Percentiles rank a stretch among this genome's conserved stretches.
Evolutionary conservation across 2,888 invertebrate genomes (phyloP).

Genomic region (Volucella zonaria): DNA sequence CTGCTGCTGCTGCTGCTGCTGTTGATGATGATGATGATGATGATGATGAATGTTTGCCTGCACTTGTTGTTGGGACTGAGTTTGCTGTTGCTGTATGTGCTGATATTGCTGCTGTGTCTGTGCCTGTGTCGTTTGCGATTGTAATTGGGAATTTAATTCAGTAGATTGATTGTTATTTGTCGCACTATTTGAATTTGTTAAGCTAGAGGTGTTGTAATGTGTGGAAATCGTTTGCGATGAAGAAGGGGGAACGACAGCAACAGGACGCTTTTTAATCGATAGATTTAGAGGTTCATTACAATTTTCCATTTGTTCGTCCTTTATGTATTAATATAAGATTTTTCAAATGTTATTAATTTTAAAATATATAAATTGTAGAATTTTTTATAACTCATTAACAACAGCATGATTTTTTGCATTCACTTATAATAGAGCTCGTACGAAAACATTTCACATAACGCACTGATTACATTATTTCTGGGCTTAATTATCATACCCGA

Average conservation of each 20-base stretch:
- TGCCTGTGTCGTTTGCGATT: slow-evolving; percentile 10
- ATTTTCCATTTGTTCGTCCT: slow-evolving; percentile 76
- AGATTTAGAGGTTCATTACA: slow-evolving; percentile 83
- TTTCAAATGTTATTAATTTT: slow-evolving; percentile 6
- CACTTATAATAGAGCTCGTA: too few relatives aligned
- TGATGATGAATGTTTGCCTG: slow-evolving; percentile 8
- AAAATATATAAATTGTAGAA: not conserved
- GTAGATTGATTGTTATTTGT: slow-evolving; percentile 51
- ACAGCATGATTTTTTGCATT: not conserved
- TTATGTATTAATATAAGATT: slow-evolving; percentile 41
- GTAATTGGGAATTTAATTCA: slow-evolving; percentile 47
- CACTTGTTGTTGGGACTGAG: slow-evolving; percentile 28
- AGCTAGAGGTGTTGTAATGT: slow-evolving; percentile 64
- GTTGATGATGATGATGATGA: slow-evolving; percentile 39
- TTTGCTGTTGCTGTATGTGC: slow-evolving; percentile 38
- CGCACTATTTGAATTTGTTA: slow-evolving; percentile 48
- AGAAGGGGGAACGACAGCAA: slow-evolving; percentile 84
- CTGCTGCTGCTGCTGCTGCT: slow-evolving; percentile 42
- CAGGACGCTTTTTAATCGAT: slow-evolving; percentile 84
- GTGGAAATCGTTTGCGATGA: slow-evolving; percentile 70
- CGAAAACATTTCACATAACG: too few relatives aligned
- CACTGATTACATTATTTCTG: too few relatives aligned
- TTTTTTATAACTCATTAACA: slow-evolving; percentile 13
- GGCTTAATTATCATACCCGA: too few relatives aligned
- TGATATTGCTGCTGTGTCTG: slow-evolving; percentile 52